These are phyloP conservation scores for Pherbina coryleti DNA, from an alignment of 2,888 invertebrate species.

Conservation along the genomic window DNA sequence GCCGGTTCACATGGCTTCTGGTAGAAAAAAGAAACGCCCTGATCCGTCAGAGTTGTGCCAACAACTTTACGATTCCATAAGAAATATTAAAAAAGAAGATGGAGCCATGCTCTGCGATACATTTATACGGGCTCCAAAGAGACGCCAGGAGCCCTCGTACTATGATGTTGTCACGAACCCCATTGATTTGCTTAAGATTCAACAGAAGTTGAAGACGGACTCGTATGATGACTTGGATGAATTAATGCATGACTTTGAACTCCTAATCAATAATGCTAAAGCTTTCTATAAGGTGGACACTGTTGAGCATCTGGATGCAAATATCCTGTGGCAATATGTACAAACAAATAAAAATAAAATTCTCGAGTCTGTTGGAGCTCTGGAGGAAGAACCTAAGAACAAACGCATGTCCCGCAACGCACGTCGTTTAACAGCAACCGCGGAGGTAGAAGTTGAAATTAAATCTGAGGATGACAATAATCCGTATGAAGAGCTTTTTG, in stretches of 20 bases:
- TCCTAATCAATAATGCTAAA: conserved; percentile 94
- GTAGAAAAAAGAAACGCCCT: conserved; percentile 77
- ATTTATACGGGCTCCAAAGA: conserved; percentile 94
- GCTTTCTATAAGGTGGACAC: conserved; percentile 92
- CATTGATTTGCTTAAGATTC: conserved; percentile 92
- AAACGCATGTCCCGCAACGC: conserved; percentile 64
- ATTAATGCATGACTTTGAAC: conserved; percentile 88
- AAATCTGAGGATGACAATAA: conserved; percentile 82
- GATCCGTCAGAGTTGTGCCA: conserved; percentile 84
- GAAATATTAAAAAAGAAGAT: conserved; percentile 92
- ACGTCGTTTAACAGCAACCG: conserved; percentile 61
- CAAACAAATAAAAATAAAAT: conserved; percentile 68
- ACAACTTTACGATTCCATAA: conserved; percentile 91
- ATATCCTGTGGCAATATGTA: conserved; percentile 88
- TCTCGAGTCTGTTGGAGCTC: conserved; percentile 63
- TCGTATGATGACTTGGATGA: conserved; percentile 96
- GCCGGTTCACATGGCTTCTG: conserved; percentile 66
- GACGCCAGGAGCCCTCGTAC: conserved; percentile 91
- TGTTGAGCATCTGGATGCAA: conserved; percentile 90
- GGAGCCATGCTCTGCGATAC: conserved; percentile 91
- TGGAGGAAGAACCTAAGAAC: conserved; percentile 63
- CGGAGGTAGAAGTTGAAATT: conserved; percentile 76
- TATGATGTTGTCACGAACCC: conserved; percentile 94
- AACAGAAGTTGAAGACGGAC: conserved; percentile 96
- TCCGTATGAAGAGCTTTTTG: conserved; percentile 90